These are phyloP conservation scores for Sialis fuliginosa DNA, from an alignment of 2,888 invertebrate species.

Conservation along the genomic window DNA sequence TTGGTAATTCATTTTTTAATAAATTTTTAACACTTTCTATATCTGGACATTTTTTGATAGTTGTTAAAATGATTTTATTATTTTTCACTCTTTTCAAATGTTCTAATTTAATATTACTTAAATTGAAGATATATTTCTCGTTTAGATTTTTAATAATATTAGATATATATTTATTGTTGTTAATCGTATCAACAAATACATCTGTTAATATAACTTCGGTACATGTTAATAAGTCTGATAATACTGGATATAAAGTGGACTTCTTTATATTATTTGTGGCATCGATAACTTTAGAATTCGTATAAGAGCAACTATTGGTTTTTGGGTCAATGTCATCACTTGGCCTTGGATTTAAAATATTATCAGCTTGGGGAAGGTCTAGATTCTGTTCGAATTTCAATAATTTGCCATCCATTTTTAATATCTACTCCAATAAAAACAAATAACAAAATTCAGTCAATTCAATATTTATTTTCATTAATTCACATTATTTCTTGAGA, in stretches of 20 bases:
- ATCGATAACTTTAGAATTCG: too few species aligned
- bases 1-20: slow-evolving; percentile 26
- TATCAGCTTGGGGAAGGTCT: too few species aligned
- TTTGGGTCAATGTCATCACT: too few species aligned
- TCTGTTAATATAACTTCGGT: slow-evolving; percentile 30
- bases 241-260: slow-evolving; percentile 22
- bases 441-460: too few species aligned
- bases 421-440: too few species aligned
- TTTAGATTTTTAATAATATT: slow-evolving; percentile 38
- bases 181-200: slow-evolving; percentile 41
- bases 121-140: slow-evolving; percentile 32
- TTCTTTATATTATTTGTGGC: too few species aligned
- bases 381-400: too few species aligned
- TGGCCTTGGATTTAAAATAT: too few species aligned
- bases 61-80: slow-evolving; percentile 36
- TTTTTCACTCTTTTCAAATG: slow-evolving; percentile 59
- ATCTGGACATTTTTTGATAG: slow-evolving; percentile 15
- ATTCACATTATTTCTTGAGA: too few species aligned
- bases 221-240: slow-evolving; percentile 31
- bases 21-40: slow-evolving; percentile 23
- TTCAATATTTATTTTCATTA: too few species aligned
- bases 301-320: too few species aligned
- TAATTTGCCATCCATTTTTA: too few species aligned
- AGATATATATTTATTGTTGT: slow-evolving; percentile 41
- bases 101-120: slow-evolving; percentile 27